These are phyloP conservation scores for Neoaliturus tenellus DNA, from an alignment of 2,888 invertebrate genomes.

Conservation along the genomic window DNA sequence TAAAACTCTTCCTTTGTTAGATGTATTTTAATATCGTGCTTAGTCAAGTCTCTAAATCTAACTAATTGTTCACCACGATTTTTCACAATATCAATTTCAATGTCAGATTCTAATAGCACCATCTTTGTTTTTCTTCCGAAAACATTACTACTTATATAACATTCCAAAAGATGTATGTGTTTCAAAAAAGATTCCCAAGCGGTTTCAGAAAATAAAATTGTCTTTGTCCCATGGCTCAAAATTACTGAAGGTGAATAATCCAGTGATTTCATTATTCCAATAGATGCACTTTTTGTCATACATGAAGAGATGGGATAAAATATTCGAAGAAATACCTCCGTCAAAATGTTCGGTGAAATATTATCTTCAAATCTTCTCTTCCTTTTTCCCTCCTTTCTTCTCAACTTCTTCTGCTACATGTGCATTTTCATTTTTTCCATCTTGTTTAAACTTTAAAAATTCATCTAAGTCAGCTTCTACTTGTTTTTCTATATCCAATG, in stretches of 20 bases:
- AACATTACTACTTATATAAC: not conserved
- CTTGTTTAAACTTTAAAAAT: not conserved
- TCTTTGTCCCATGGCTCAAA: not conserved
- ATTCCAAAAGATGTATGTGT: slow-evolving; percentile 3
- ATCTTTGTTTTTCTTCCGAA: not conserved
- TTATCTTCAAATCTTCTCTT: not conserved
- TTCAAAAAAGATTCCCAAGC: slow-evolving; percentile 1
- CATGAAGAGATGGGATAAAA: not conserved
- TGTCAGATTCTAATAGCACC: not conserved
- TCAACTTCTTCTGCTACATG: no score
- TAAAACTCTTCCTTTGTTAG: not conserved
- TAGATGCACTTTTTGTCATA: not conserved
- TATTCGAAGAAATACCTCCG: not conserved
- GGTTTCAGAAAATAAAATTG: not conserved
- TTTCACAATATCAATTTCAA: slow-evolving; percentile 12
- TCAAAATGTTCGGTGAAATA: not conserved
- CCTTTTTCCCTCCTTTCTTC: not conserved
- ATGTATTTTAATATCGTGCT: not conserved
- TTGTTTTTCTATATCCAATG: not conserved
- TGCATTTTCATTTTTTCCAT: not conserved
- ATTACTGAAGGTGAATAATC: not conserved
- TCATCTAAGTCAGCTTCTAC: not conserved
- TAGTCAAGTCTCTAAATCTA: not conserved
- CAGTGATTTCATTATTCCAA: not conserved
- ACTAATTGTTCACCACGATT: not conserved